These are phyloP conservation scores for Gastrophysa polygoni DNA, from an alignment of 2,888 invertebrate genomes.

Conservation along the genomic window DNA sequence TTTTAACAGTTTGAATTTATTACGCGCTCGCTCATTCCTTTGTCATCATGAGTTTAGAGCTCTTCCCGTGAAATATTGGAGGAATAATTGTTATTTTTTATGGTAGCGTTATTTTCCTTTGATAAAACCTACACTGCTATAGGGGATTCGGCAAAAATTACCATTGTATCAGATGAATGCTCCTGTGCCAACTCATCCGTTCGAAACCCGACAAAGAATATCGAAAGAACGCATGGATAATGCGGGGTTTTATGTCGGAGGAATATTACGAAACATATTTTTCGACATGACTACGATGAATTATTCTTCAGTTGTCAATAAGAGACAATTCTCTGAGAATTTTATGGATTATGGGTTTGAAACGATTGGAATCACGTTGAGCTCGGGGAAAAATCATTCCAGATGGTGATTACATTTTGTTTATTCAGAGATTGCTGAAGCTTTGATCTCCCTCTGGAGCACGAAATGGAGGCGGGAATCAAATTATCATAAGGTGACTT, in stretches of 20 bases:
- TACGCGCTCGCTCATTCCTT: conserved; percentile 28
- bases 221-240: neutral
- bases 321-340: neutral
- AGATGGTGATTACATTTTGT: too few relatives aligned
- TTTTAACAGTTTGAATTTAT: conserved; percentile 37
- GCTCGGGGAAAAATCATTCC: too few relatives aligned
- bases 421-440: too few relatives aligned
- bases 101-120: conserved; percentile 25
- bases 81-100: conserved; percentile 26
- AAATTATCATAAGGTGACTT: too few relatives aligned
- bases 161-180: conserved; percentile 9
- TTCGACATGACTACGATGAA: neutral
- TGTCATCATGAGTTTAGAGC: conserved; percentile 30
- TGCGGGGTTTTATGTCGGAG: neutral
- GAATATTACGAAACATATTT: neutral
- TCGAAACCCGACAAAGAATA: conserved; percentile 2
- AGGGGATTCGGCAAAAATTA: conserved; percentile 13
- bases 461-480: too few relatives aligned
- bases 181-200: neutral
- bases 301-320: neutral
- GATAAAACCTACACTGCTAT: conserved; percentile 20
- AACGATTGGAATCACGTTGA: neutral
- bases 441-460: too few relatives aligned
- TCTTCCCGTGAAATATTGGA: conserved; percentile 24
- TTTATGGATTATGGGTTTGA: neutral